Percentiles rank a stretch among this genome's conserved stretches.
These are phyloP conservation scores for Lordiphosa mommai DNA, from an alignment of 1,140 invertebrate genomes.

Conservation along the genomic window DNA sequence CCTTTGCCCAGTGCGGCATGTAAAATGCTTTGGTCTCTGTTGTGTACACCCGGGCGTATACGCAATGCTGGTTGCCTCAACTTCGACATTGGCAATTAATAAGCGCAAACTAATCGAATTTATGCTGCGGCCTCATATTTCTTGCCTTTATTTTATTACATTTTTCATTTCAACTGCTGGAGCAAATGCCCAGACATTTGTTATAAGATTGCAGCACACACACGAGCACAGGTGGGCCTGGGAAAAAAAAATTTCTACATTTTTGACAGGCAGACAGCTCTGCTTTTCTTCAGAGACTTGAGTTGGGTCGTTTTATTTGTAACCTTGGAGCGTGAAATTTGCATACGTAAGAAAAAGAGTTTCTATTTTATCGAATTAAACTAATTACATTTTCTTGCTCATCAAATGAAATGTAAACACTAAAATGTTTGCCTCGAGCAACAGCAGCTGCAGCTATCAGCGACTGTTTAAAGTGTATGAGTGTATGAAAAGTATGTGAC, in stretches of 20 bases:
- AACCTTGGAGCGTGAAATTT: not conserved
- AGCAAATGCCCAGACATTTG: slow-evolving; percentile 12
- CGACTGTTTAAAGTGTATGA: too few relatives aligned
- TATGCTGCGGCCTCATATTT: not conserved
- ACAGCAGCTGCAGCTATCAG: too few relatives aligned
- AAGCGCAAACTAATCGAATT: slow-evolving; percentile 23
- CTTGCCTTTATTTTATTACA: not conserved
- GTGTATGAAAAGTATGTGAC: too few relatives aligned
- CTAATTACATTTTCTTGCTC: too few relatives aligned
- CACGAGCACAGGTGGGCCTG: not conserved
- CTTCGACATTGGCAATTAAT: slow-evolving; percentile 21
- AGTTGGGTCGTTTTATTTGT: slow-evolving; percentile 7
- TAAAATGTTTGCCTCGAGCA: too few relatives aligned
- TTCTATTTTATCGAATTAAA: too few relatives aligned
- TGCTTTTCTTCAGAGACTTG: not conserved
- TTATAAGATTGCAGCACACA: slow-evolving; percentile 8
- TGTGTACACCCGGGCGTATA: slow-evolving; percentile 11
- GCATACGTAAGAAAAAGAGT: not conserved
- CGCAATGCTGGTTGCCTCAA: slow-evolving; percentile 16
- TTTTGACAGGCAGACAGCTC: slow-evolving; percentile 3
- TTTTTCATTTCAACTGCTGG: slow-evolving; percentile 2
- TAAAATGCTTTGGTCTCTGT: slow-evolving; percentile 39
- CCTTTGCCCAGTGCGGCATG: slow-evolving; percentile 30
- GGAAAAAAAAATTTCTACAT: not conserved
- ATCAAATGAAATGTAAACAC: too few relatives aligned